Evolutionary conservation across 2,888 invertebrate genomes (phyloP).

Genomic region (Tortrix viridana): DNA sequence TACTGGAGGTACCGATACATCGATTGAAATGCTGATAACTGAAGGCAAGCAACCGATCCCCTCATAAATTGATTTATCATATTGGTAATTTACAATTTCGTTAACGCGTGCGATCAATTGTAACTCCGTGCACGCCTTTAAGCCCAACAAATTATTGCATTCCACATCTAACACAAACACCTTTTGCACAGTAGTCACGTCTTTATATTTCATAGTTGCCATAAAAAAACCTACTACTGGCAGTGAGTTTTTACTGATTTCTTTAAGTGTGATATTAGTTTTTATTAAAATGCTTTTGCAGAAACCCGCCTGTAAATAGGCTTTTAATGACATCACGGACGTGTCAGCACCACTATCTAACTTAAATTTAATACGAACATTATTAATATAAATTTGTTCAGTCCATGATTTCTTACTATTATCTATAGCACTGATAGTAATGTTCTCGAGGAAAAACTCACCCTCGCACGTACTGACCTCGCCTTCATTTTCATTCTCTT

Average conservation of each 20-base stretch:
- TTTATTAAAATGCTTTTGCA: background rate
- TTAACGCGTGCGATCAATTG: slow-evolving; percentile 9
- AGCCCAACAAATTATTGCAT: slow-evolving; percentile 23
- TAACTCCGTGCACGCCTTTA: slow-evolving; percentile 12
- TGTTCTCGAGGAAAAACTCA: too few species aligned
- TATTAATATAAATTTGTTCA: too few species aligned
- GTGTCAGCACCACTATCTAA: slow-evolving; percentile 16
- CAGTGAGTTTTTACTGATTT: slow-evolving; percentile 9
- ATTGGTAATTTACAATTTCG: slow-evolving; percentile 4
- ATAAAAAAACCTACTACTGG: slow-evolving; percentile 15
- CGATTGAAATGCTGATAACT: background rate
- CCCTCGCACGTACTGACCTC: too few species aligned
- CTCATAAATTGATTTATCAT: background rate
- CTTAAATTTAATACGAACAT: background rate
- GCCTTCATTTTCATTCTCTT: too few species aligned
- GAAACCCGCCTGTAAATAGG: slow-evolving; percentile 11
- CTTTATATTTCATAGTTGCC: background rate
- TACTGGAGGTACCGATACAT: slow-evolving; percentile 1
- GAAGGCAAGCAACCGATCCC: slow-evolving; percentile 16
- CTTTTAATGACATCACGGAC: slow-evolving; percentile 3
- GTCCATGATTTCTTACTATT: too few species aligned
- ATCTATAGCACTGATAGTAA: too few species aligned
- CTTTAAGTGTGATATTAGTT: background rate
- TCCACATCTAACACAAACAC: slow-evolving; percentile 18
- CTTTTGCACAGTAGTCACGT: background rate